Evolutionary conservation across 2,888 invertebrate genomes (phyloP).

Genomic region (Leptopilina myrica): DNA sequence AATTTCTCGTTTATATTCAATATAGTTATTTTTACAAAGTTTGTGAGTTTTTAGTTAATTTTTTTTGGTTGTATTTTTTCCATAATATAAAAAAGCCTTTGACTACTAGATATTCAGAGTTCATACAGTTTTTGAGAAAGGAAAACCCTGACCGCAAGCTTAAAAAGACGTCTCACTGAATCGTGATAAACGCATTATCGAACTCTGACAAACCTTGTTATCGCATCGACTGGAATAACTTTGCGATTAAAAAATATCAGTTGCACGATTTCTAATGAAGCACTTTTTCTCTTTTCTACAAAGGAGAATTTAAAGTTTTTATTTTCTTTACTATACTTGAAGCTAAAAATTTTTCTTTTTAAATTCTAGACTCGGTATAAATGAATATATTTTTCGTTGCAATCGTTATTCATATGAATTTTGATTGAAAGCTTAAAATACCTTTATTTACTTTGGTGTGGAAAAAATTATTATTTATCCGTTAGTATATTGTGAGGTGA

Average conservation of each 20-base stretch:
- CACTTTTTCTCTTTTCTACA: background rate
- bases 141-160: background rate
- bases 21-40: background rate
- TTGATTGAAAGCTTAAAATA: no score
- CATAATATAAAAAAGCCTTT: background rate
- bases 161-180: slow-evolving; percentile 26
- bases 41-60: background rate
- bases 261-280: slow-evolving; percentile 7
- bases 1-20: background rate
- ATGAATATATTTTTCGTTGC: no score
- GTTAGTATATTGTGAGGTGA: no score
- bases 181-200: slow-evolving; percentile 32
- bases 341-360: background rate
- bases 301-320: background rate
- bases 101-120: background rate
- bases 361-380: background rate
- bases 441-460: no score
- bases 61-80: background rate
- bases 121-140: slow-evolving; percentile 5
- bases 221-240: slow-evolving; percentile 28
- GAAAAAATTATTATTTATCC: no score
- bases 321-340: background rate
- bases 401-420: no score
- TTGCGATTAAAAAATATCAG: slow-evolving; percentile 10
- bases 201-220: slow-evolving; percentile 1